phyloP scores from a whole-genome alignment of 2,888 invertebrate species.

The Erynnis tages region DNA sequence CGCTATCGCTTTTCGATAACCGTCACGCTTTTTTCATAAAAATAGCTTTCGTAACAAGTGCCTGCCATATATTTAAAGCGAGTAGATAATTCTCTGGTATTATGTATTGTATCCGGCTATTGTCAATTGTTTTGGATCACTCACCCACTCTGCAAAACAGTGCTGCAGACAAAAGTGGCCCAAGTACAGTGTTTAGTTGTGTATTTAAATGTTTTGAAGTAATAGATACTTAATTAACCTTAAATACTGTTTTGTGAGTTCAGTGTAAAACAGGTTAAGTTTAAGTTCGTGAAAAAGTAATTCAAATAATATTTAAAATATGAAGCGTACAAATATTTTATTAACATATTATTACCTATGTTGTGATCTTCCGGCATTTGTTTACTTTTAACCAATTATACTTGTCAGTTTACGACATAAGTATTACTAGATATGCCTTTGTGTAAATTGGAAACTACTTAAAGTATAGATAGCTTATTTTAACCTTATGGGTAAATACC shows the following conservation, averaged over 20 bases:
- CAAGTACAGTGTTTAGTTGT: neutral
- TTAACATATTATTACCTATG: too few species aligned
- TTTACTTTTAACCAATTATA: too few species aligned
- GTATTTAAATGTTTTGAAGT: neutral
- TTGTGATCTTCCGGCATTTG: too few species aligned
- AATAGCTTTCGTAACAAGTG: conserved; percentile 28
- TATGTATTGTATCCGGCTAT: conserved; percentile 45
- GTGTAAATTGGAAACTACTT: too few species aligned
- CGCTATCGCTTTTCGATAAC: neutral
- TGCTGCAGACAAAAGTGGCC: neutral
- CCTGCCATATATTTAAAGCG: conserved; percentile 26
- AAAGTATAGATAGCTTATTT: too few species aligned
- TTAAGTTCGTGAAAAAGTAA: neutral
- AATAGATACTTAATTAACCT: too few species aligned
- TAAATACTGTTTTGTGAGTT: neutral
- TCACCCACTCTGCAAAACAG: conserved; percentile 7
- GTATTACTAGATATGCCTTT: too few species aligned
- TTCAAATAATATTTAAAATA: too few species aligned
- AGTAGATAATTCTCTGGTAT: conserved; percentile 23
- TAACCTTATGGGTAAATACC: too few species aligned
- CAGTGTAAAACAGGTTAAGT: neutral
- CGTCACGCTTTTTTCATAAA: conserved; percentile 32
- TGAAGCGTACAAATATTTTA: too few species aligned
- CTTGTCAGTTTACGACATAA: too few species aligned
- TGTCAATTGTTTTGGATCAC: conserved; percentile 43